Percentiles rank a stretch among this genome's conserved stretches.
phyloP scores from a whole-genome alignment of 2,797 vertebrate genomes.

The Falco cherrug region DNA sequence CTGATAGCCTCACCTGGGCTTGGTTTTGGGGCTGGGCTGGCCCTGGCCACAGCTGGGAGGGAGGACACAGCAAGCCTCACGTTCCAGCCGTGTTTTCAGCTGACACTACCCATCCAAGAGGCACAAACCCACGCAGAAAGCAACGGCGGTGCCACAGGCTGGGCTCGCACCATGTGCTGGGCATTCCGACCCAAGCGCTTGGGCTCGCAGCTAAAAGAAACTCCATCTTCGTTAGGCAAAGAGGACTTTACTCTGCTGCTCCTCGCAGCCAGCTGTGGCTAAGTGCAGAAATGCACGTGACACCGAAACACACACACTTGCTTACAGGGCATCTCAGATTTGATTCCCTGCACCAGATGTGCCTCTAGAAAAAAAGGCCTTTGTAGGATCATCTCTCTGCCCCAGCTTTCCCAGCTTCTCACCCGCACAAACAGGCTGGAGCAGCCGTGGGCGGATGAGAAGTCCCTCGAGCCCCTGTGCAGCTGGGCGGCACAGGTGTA shows the following conservation, averaged over 20 bases:
- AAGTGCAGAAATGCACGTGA: not conserved
- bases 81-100: rapidly evolving
- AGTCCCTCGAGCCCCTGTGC: not conserved
- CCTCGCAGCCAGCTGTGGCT: not conserved
- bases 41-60: rapidly evolving
- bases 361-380: not conserved
- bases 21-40: not conserved
- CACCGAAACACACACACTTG: not conserved
- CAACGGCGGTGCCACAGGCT: rapidly evolving
- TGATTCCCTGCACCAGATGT: constrained; percentile 22
- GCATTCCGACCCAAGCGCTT: not conserved
- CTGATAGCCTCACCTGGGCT: not conserved
- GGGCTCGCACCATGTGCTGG: not conserved
- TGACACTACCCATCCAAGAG: not conserved
- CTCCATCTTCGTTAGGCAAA: not conserved
- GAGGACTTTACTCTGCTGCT: not conserved
- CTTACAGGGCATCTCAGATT: not conserved
- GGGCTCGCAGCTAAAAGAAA: not conserved
- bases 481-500: not conserved
- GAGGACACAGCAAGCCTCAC: not conserved
- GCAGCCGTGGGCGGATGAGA: not conserved
- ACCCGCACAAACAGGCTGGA: not conserved
- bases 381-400: not conserved
- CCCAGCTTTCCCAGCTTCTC: not conserved
- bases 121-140: not conserved